These are phyloP conservation scores for Platysternon megacephalum DNA, from an alignment of 2,113 vertebrate genomes.

Conservation along the genomic window DNA sequence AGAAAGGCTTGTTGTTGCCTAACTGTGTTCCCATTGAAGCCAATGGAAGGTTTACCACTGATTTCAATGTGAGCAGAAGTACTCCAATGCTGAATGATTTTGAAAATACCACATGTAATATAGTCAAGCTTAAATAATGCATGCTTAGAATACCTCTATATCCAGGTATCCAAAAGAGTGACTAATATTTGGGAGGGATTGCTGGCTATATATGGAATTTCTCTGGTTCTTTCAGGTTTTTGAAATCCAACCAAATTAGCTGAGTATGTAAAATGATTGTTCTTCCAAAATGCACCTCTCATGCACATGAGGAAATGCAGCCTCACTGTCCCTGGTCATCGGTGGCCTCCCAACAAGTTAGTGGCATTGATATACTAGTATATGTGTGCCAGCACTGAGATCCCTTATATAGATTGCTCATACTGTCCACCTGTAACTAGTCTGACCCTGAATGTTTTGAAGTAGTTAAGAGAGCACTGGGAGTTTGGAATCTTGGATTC, in stretches of 20 bases:
- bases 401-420: neutral
- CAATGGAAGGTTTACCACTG: neutral
- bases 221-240: neutral
- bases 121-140: neutral
- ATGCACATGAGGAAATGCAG: neutral
- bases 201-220: neutral
- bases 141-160: neutral
- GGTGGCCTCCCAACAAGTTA: neutral
- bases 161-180: neutral
- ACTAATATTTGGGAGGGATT: neutral
- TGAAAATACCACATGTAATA: neutral
- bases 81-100: neutral
- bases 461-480: neutral
- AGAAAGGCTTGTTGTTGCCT: neutral
- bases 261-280: neutral
- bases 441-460: neutral
- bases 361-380: neutral
- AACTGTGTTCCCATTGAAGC: neutral
- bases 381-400: neutral
- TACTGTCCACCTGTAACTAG: neutral
- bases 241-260: neutral
- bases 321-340: neutral
- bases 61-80: neutral
- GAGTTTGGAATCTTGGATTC: neutral
- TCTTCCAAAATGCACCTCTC: neutral